Evolutionary conservation across 37 sponge, comb jelly and placozoan species (phyloP).

Genomic region (Agelas oroides): DNA sequence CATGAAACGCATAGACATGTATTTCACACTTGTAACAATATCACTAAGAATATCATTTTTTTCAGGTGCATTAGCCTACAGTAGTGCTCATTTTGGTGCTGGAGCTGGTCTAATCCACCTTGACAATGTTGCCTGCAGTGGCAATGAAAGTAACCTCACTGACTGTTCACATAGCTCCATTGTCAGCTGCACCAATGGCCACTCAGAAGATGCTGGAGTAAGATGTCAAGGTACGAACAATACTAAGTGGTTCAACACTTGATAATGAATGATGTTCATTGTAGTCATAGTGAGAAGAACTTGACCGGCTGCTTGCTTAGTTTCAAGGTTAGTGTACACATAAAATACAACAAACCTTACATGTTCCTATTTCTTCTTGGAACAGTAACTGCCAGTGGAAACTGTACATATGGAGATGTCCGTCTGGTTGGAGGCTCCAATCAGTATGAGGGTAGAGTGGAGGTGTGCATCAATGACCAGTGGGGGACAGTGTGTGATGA

Average conservation of each 20-base stretch:
- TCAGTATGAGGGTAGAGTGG: conserved; percentile 37
- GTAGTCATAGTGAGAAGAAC: too few relatives aligned
- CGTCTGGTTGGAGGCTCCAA: conserved; percentile 14
- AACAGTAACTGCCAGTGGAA: neutral
- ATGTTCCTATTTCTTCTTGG: neutral
- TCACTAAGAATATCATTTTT: neutral
- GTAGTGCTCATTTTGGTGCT: conserved; percentile 15
- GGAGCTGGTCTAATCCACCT: conserved; percentile 3
- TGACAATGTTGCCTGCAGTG: conserved; percentile 1
- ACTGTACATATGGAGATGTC: conserved; percentile 7
- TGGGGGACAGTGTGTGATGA: conserved; percentile 29
- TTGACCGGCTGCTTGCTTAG: too few relatives aligned
- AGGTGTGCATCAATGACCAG: conserved; percentile 32
- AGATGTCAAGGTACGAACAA: conserved; percentile 11
- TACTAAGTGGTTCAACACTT: too few relatives aligned
- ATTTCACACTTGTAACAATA: too few relatives aligned
- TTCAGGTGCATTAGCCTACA: neutral
- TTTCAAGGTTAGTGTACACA: too few relatives aligned
- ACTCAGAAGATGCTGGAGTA: conserved; percentile 15
- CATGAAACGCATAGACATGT: too few relatives aligned
- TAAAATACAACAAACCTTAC: too few relatives aligned
- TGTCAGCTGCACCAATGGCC: neutral
- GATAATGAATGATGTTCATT: too few relatives aligned
- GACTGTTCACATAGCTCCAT: neutral
- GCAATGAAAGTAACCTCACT: neutral